Evolutionary conservation across 2,113 vertebrate species (phyloP).

Genomic region (Ramphastos sulfuratus): DNA sequence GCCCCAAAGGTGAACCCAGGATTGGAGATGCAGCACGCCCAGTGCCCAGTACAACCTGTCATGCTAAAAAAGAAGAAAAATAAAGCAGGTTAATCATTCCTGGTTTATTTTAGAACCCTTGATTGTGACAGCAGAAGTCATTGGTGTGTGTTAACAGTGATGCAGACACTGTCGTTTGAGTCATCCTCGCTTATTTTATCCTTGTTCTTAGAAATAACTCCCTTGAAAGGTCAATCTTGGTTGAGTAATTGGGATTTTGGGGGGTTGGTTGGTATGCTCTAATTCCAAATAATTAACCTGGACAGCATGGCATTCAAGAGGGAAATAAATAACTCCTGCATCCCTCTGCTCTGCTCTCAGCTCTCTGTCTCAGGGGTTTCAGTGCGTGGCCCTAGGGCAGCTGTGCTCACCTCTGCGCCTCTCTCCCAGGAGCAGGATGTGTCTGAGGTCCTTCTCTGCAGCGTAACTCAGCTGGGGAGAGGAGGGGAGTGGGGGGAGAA

Average conservation of each 20-base stretch:
- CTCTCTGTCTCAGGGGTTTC: background rate
- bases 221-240: conserved; percentile 46
- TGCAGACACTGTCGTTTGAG: conserved; percentile 41
- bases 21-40: too few species aligned
- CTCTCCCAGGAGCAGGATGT: background rate
- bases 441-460: background rate
- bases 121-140: conserved; percentile 6
- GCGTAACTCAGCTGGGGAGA: conserved; percentile 7
- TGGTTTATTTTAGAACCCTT: background rate
- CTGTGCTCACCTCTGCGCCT: background rate
- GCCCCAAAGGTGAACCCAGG: too few species aligned
- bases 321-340: background rate
- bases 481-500: too few species aligned
- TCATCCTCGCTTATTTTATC: conserved; percentile 53
- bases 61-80: background rate
- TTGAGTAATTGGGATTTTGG: conserved; percentile 43
- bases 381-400: accelerated
- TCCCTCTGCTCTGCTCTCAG: background rate
- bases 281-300: background rate
- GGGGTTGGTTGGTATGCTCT: background rate
- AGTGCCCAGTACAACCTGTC: background rate
- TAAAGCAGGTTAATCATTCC: conserved; percentile 1
- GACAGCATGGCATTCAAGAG: background rate
- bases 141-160: background rate
- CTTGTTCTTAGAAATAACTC: conserved; percentile 44